These are phyloP conservation scores for Melanargia galathea DNA, from an alignment of 2,888 invertebrate genomes.

Conservation along the genomic window DNA sequence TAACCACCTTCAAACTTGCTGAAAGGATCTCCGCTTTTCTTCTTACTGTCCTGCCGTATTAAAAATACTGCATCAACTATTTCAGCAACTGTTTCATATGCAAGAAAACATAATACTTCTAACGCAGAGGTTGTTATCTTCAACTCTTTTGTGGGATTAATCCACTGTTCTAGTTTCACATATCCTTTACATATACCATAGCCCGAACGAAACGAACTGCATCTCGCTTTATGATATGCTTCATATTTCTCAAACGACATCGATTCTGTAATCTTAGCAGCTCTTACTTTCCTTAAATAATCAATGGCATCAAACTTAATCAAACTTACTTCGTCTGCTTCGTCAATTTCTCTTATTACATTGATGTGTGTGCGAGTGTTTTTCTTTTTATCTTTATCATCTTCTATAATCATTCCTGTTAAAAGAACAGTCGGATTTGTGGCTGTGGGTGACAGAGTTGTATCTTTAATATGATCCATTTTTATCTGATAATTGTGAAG, in stretches of 20 bases:
- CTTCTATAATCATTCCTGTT: slow-evolving; percentile 67
- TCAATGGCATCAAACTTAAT: slow-evolving; percentile 81
- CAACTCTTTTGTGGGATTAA: slow-evolving; percentile 84
- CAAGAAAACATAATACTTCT: slow-evolving; percentile 91
- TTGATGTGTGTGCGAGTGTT: slow-evolving; percentile 73
- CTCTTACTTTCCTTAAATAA: slow-evolving; percentile 82
- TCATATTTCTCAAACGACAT: slow-evolving; percentile 85
- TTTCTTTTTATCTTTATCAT: slow-evolving; percentile 76
- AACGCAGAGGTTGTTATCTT: slow-evolving; percentile 84
- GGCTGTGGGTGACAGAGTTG: slow-evolving; percentile 52
- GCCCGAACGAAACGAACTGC: slow-evolving; percentile 85
- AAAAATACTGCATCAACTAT: slow-evolving; percentile 92
- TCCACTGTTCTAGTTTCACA: slow-evolving; percentile 83
- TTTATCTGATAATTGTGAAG: slow-evolving; percentile 88
- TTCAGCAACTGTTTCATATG: slow-evolving; percentile 95
- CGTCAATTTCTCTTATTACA: slow-evolving; percentile 79
- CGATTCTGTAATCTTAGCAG: slow-evolving; percentile 80
- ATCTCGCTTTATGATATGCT: slow-evolving; percentile 90
- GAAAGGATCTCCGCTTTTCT: slow-evolving; percentile 86
- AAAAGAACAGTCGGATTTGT: slow-evolving; percentile 51
- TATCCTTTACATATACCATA: slow-evolving; percentile 78
- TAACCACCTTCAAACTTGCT: slow-evolving; percentile 85
- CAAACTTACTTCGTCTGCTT: slow-evolving; percentile 79
- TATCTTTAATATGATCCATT: slow-evolving; percentile 76
- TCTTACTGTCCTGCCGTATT: slow-evolving; percentile 88